A percentile compares a stretch with the other conserved stretches of the same genome.
Evolutionary conservation across 2,797 vertebrate species (phyloP).

Genomic region (Tachyglossus aculeatus): DNA sequence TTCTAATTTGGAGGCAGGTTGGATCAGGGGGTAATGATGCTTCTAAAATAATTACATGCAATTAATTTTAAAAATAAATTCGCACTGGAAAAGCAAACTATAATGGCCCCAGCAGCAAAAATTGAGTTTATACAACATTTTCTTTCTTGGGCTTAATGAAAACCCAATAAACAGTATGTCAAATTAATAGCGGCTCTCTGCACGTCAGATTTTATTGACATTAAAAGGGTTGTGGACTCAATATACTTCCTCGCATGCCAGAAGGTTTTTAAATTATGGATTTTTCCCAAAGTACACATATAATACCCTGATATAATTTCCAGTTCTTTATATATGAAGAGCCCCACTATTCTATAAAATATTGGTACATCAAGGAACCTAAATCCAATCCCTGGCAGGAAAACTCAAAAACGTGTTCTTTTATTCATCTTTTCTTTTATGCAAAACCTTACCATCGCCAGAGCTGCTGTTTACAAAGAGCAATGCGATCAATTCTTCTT

Average conservation of each 20-base stretch:
- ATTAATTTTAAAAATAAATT: not conserved
- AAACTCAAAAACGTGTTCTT: not conserved
- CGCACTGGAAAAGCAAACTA: not conserved
- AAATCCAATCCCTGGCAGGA: not conserved
- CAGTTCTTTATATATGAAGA: not conserved
- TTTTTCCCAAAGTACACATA: conserved; percentile 1
- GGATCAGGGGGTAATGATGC: not conserved
- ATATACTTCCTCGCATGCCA: not conserved
- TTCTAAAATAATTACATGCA: not conserved
- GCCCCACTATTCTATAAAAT: not conserved
- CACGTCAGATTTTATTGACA: not conserved
- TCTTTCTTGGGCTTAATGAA: not conserved
- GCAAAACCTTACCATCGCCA: not conserved
- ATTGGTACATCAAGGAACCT: not conserved
- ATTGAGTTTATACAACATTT: not conserved
- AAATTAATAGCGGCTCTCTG: conserved; percentile 20
- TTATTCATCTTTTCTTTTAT: conserved; percentile 15
- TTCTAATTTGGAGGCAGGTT: not conserved
- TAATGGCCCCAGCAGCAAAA: not conserved
- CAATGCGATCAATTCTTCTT: not conserved
- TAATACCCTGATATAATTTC: not conserved
- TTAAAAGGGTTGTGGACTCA: not conserved
- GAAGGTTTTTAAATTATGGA: not conserved
- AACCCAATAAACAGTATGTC: conserved; percentile 31
- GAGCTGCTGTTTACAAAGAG: conserved; percentile 15